phyloP scores from a whole-genome alignment of 2,113 vertebrate genomes.

The Plestiodon gilberti region DNA sequence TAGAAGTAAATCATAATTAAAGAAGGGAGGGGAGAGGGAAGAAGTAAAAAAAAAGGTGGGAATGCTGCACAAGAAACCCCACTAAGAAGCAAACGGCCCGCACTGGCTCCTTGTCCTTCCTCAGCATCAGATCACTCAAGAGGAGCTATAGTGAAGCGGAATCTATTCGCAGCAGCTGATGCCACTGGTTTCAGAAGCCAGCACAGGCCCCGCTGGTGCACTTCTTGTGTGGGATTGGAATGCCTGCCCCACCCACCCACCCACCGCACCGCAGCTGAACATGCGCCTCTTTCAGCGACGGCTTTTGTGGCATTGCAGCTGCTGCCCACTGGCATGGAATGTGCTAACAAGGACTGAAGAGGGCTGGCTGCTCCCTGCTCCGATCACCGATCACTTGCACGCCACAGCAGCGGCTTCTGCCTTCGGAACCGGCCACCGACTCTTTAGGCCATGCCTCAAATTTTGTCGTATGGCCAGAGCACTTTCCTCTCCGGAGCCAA shows the following conservation, averaged over 20 bases:
- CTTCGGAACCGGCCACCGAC: background rate
- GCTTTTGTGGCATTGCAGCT: conserved; percentile 6
- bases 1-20: background rate
- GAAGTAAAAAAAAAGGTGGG: background rate
- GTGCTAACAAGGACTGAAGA: background rate
- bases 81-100: background rate
- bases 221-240: background rate
- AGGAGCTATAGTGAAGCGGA: background rate
- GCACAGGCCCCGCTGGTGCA: background rate
- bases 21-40: background rate
- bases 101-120: background rate
- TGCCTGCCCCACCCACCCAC: background rate
- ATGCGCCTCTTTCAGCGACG: background rate
- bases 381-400: background rate
- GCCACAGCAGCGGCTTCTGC: background rate
- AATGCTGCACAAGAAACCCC: background rate
- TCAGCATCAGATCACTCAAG: background rate
- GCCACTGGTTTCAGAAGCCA: background rate
- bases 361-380: background rate
- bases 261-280: conserved; percentile 1
- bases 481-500: background rate
- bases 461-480: background rate
- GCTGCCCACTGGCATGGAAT: background rate
- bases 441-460: background rate
- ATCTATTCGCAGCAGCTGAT: background rate